phyloP scores from a whole-genome alignment of 2,888 invertebrate species.

The Rhogogaster chlorosoma region DNA sequence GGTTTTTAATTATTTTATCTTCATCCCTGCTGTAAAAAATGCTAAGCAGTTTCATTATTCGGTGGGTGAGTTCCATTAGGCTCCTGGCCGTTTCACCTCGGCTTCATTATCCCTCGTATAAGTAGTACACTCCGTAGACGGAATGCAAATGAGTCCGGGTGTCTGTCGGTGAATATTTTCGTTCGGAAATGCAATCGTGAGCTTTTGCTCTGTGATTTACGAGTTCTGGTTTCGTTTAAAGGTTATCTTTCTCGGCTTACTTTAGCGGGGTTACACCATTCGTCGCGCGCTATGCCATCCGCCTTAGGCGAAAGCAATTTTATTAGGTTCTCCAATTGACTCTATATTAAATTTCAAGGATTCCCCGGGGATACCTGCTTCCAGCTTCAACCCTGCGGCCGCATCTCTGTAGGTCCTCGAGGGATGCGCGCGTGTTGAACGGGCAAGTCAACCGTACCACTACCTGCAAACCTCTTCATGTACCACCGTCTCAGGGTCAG shows the following conservation, averaged over 20 bases:
- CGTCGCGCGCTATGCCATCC: conserved; percentile 36
- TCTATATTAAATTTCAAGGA: conserved; percentile 76
- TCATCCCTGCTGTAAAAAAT: conserved; percentile 69
- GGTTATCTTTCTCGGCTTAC: neutral
- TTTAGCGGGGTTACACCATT: conserved; percentile 5
- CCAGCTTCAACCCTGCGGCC: conserved; percentile 56
- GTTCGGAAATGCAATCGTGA: conserved; percentile 63
- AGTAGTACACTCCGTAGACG: conserved; percentile 62
- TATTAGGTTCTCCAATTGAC: conserved; percentile 75
- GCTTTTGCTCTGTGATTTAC: conserved; percentile 19
- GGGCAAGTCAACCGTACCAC: conserved; percentile 52
- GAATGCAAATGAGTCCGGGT: conserved; percentile 73
- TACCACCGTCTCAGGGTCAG: conserved; percentile 51
- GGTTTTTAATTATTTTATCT: conserved; percentile 50
- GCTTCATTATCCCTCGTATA: conserved; percentile 73
- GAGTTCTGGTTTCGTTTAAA: conserved; percentile 29
- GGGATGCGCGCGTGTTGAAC: conserved; percentile 65
- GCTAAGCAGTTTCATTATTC: conserved; percentile 77
- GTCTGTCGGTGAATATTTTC: conserved; percentile 52
- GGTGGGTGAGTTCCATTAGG: conserved; percentile 75
- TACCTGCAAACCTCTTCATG: conserved; percentile 43
- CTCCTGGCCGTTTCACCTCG: conserved; percentile 74
- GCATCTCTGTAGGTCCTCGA: conserved; percentile 62
- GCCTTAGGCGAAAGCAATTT: conserved; percentile 72
- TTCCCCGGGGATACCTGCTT: conserved; percentile 67